Evolutionary conservation across 2,888 invertebrate genomes (phyloP), one percentile per base, ranked within the genome.

Genomic region (Platycheirus rosarum): DNA sequence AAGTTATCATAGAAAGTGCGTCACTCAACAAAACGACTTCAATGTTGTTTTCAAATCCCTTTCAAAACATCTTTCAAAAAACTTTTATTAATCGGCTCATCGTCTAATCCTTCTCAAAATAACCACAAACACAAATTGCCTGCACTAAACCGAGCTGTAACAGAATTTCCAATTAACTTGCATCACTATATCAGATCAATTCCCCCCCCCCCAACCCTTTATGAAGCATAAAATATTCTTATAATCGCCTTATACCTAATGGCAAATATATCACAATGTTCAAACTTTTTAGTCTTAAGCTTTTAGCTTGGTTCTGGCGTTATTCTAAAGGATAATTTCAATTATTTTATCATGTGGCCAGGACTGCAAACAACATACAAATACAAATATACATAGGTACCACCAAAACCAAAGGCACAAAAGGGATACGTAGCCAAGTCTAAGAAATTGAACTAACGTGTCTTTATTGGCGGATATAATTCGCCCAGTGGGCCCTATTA

Each of bases 401-500:
- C 9, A 20, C 14, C 18, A 2, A 18, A 23, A 55, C 26, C 44
- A 26, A 14, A 44, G 26, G n/a, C 23, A 57, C 11, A 6, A 48
- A 35, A 20, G 2, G 42, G 6, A 60, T 29, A 60, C 3, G 5
- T 37, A 29, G 9, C 40, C 18, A 32, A 57, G 48, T 44, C 35
- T 29, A 63, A 48, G 62, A 66, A 48, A 29, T 49, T 48, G 20
- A 55, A 74, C 46, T 35, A 2, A 29, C n/a, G 2, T 26, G 42
- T 49, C 70, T 62, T 66, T 66, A 71, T 66, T 76, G 75, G 75
- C 46, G 65, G 37, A 65, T 71, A 71, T 57, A 66, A 76, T 42
- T 42, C 42, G 60, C 80, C 80, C 80, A 62, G 14, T 66, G 75
- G 70, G 70, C 29, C 70, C 40, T 76, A 80, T 80, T 80, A 76